Conservation (phyloP, 2,797 vertebrate genomes). For the Alectoris magna region DNA sequence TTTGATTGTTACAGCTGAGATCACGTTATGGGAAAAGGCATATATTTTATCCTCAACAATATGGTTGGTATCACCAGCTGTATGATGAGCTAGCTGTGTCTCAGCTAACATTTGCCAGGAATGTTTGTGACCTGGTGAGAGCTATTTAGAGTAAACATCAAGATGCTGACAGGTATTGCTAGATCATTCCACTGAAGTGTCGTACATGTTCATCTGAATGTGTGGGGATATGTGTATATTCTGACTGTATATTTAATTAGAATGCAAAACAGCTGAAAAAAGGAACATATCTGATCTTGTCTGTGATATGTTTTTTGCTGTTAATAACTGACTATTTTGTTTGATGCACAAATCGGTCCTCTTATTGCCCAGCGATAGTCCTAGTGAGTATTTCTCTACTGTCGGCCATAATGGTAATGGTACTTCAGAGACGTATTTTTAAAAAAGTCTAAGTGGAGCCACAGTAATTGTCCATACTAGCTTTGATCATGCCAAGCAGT, state of each 20-base stretch:
- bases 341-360: neutral
- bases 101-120: neutral
- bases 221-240: neutral
- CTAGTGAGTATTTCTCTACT: neutral
- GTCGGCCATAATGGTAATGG: neutral
- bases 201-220: neutral
- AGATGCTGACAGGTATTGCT: neutral
- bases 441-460: neutral
- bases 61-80: neutral
- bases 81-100: neutral
- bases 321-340: neutral
- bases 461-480: neutral
- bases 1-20: neutral
- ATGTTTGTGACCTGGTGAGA: neutral
- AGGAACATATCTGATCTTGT: neutral
- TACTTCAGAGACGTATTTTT: neutral
- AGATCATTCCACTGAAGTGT: neutral
- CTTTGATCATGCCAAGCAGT: neutral
- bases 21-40: neutral
- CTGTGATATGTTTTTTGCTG: accelerated
- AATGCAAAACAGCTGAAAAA: neutral
- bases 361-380: neutral
- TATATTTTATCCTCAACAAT: neutral
- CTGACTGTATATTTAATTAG: neutral
- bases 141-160: neutral